phyloP scores from a whole-genome alignment of 2,888 invertebrate genomes.

The Halictus ligatus region DNA sequence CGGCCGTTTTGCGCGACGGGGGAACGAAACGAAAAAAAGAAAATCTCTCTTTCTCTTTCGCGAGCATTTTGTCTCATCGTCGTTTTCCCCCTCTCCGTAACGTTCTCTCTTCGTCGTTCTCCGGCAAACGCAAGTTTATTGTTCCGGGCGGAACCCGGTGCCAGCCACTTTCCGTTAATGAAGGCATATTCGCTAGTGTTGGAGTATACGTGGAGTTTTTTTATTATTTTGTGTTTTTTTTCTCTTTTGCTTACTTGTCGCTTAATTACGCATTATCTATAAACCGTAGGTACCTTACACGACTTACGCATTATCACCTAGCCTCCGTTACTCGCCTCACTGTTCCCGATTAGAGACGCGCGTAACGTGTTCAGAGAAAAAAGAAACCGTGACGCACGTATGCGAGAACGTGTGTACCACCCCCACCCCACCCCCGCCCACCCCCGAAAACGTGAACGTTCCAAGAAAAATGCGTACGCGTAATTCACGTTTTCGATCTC shows the following conservation, averaged over 20 bases:
- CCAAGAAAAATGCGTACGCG: neutral
- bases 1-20: slow-evolving; percentile 26
- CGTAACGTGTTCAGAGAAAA: neutral
- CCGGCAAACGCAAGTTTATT: slow-evolving; percentile 78
- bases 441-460: slow-evolving; percentile 1
- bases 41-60: neutral
- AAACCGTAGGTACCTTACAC: slow-evolving; percentile 74
- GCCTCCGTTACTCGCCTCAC: slow-evolving; percentile 70
- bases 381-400: neutral
- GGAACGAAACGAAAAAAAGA: neutral
- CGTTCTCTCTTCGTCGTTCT: slow-evolving; percentile 27
- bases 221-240: slow-evolving; percentile 42
- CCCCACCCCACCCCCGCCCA: no score
- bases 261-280: slow-evolving; percentile 74
- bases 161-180: slow-evolving; percentile 78
- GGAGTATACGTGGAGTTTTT: slow-evolving; percentile 74
- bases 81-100: slow-evolving; percentile 25
- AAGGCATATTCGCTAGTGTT: slow-evolving; percentile 80
- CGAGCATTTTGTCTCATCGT: slow-evolving; percentile 2
- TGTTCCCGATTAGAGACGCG: neutral
- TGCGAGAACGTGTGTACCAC: neutral
- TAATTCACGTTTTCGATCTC: slow-evolving; percentile 4
- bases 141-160: slow-evolving; percentile 79
- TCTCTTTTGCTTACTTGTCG: slow-evolving; percentile 39
- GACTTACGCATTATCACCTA: slow-evolving; percentile 76